Conservation (phyloP, 2,113 vertebrate species). For the Mustelus asterias region DNA sequence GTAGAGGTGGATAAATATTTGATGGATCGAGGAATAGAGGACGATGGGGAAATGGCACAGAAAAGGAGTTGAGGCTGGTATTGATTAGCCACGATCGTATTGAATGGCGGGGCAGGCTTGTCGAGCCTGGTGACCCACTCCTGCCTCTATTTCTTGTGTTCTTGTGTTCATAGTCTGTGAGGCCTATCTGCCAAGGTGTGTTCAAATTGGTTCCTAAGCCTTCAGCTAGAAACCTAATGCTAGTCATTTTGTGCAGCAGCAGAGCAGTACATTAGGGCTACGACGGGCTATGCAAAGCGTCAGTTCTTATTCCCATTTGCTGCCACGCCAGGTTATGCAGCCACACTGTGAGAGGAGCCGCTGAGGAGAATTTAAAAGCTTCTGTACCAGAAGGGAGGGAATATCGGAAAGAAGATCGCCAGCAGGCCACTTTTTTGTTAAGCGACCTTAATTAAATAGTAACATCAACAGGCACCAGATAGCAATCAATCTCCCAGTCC, state of each 20-base stretch:
- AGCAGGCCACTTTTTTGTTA: not conserved
- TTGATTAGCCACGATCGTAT: no score
- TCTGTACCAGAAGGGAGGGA: not conserved
- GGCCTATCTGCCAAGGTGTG: not conserved
- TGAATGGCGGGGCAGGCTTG: no score
- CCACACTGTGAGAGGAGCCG: not conserved
- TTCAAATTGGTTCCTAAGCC: not conserved
- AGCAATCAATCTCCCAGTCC: not conserved
- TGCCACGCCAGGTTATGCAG: not conserved
- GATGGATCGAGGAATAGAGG: no score
- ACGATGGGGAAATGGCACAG: no score
- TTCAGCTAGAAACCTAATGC: not conserved
- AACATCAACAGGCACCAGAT: not conserved
- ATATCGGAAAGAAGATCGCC: not conserved
- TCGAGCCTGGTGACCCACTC: no score
- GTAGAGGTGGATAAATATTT: no score
- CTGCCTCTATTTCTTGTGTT: no score
- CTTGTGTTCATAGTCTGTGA: not conserved
- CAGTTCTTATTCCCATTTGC: not conserved
- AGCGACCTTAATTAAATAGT: slow-evolving; percentile 7
- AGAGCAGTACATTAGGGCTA: not conserved
- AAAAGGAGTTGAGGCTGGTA: no score
- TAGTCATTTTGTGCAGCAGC: not conserved
- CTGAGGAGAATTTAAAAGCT: not conserved
- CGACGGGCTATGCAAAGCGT: not conserved